Evolutionary conservation across 1,140 invertebrate species (phyloP), one percentile per base, ranked within the genome.

Genomic region (Bombus turneri): DNA sequence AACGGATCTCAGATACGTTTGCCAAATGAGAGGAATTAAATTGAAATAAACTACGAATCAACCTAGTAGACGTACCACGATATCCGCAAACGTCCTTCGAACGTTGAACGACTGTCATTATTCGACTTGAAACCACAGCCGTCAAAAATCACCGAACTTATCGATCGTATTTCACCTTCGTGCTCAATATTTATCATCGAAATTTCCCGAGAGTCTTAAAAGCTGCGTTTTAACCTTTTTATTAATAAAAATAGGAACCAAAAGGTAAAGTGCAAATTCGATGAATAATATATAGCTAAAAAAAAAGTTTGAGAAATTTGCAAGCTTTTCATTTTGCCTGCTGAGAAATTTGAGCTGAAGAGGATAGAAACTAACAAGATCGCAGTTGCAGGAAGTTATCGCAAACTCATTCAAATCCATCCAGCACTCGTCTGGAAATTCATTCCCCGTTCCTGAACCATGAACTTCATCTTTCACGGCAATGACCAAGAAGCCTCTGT

Each of bases 371-470:
- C 13, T 59, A 47, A 31, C 72, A 34, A 53, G 78, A 62, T 74
- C 77, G 83, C 72, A 78, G 64, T 78, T 64, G 71, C 34, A 64
- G 82, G 77, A 78, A 77, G 83, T 90, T 90, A 91, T 91, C 86
- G 68, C 82, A 72, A 90, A 91, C 86, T 90, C 85, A 78, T 91
- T 91, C 89, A 91, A 91, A 88, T 85, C 90, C 62, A 77, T 39
- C 81, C 75, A 73, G 79, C 86, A 83, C 69, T 83, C 64, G 85
- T 76, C 86, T 72, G 47, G 85, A 90, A 89, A 90, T 90, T 88
- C 86, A 88, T 90, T 90, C 73, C 83, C 90, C 81, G 85, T 81
- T 82, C 85, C 66, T 71, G 86, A 34, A 74, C 64, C 76, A 25
- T 72, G 59, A 47, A 64, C 41, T 66, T 59, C 77, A 43, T 37